Base-by-base conservation (phyloP, 2,888 invertebrate species). In the Himalopsyche japonica region DNA sequence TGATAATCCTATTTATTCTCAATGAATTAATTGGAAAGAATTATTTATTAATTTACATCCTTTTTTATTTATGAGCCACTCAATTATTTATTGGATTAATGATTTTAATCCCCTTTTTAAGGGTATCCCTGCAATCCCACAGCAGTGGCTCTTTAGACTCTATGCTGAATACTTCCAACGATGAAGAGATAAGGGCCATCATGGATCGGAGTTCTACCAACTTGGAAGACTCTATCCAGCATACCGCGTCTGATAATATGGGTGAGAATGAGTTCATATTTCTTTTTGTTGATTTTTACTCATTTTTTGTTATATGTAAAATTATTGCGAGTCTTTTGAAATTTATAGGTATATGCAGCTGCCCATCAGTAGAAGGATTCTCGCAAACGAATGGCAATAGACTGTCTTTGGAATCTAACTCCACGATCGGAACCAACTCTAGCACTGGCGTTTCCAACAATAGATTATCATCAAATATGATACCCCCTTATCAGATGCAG, bases 131-230 rank as follows among this genome's bases (percentile, higher is more conserved):
- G 86, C 94, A 96, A 88, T 97, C 97, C 70, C 95, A 95, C 87
- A 95, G 96, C 88, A 95, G 95, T 82, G 97, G 97, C 81, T 98
- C 97, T 88, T 91, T 97, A 88, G 97, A 97, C 90, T 98, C 97
- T 0, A 96, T 97, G 90, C 91, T 97, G 88, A 97, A 97, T 91
- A 96, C 95, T 88, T 97, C 97, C n/a, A 94, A 96, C 84, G 95
- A 96, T 88, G 97, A 96, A 88, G 96, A 96, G 90, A 93, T 94
- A 47, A 93, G 94, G 87, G 93, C 93, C 43, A 90, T 94, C 81
- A 93, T 94, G 93, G 94, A 93, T 87, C 91, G 91, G 86, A 90
- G 89, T 86, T 87, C 87, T 32, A 89, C 89, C 87, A 87, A 90
- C 15, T 90, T 90, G 85, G 93, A 93, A 84, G 89, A 91, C 64